Evolutionary conservation across 2,113 vertebrate genomes (phyloP).

Genomic region (Glaucomys volans): DNA sequence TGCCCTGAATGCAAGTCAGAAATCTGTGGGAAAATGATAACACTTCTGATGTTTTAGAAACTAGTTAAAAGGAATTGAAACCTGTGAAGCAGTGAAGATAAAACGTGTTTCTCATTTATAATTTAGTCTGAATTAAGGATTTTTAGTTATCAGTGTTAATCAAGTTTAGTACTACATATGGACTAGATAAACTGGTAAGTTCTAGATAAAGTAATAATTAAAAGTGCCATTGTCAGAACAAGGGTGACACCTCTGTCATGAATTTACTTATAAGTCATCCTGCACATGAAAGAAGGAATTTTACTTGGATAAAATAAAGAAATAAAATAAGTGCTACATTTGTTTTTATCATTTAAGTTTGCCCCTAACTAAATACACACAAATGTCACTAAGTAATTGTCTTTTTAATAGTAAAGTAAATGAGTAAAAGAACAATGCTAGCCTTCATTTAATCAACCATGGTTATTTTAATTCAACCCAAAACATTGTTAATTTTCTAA

Average conservation of each 20-base stretch:
- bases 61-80: neutral
- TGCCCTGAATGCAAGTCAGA: neutral
- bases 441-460: neutral
- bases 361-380: neutral
- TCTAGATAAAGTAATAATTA: neutral
- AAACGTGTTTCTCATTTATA: neutral
- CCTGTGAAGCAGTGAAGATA: neutral
- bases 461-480: neutral
- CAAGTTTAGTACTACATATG: neutral
- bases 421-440: neutral
- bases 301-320: neutral
- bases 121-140: neutral
- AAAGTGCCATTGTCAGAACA: neutral
- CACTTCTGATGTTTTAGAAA: constrained; percentile 35
- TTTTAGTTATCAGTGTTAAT: neutral
- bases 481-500: neutral
- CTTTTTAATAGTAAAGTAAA: neutral
- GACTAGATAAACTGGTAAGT: neutral
- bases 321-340: neutral
- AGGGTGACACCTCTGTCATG: neutral
- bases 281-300: neutral
- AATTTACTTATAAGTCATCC: neutral
- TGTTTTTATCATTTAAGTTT: neutral
- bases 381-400: neutral
- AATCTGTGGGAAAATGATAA: neutral